Evolutionary conservation across 2,888 invertebrate species (phyloP), one percentile per base, ranked within the genome.

Genomic region (Cerastis leucographa): DNA sequence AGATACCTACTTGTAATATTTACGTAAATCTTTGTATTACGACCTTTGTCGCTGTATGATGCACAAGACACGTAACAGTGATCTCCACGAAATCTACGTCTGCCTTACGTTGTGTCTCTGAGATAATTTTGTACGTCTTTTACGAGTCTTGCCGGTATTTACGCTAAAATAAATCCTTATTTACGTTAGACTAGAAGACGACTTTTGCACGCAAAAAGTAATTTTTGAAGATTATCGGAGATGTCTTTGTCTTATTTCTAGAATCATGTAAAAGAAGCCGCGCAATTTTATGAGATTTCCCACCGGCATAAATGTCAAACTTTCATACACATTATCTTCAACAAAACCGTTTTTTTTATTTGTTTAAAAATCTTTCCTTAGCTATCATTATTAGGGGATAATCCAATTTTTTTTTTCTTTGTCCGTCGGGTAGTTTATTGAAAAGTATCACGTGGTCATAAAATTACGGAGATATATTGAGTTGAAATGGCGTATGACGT

Each of bases 111-210:
- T 51, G 29, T 67, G 44, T 54, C n/a, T 35, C 25, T 3, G 3
- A 77, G 14, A 40, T 46, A 49, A 62, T 62, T 44, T 46, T 22
- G 0, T 64, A 35, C 29, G 25, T 54, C 62, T 62, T 62, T 62
- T 54, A 70, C 62, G 44, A 62, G 61, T 29, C 66, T 56, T 59
- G 19, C 42, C n/a, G 56, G 25, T 62, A 44, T 46, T 62, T 77
- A 22, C n/a, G 22, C 14, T 54, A 46, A 77, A 46, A 44, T 46
- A 77, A 69, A 62, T 4, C 40, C 29, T 62, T 62, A 70, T 77
- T 76, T 76, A 76, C 44, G 44, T 77, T 64, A 51, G 70, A 70
- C 40, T 77, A 77, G 6, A 62, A 6, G 9, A 44, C 0, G n/a
- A 17, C 19, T 22, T 71, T 59, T 44, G 12, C 9, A 19, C 17